Conservation (phyloP, 1,140 invertebrate species). For the Microvelia longipes region DNA sequence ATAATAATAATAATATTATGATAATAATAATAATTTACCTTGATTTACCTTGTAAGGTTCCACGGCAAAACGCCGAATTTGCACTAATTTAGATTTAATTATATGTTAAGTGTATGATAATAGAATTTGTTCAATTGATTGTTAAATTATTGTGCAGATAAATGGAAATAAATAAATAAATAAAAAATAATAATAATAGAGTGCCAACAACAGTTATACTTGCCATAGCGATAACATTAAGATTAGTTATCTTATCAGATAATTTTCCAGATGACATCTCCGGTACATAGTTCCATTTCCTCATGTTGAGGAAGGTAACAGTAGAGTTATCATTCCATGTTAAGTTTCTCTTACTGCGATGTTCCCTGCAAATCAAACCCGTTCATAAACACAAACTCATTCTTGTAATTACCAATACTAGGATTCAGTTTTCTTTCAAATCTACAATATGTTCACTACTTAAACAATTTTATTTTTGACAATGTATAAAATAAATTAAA, state of each 20-base stretch:
- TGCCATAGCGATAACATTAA: constrained; percentile 70
- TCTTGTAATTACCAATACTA: not conserved
- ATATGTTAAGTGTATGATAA: too few relatives aligned
- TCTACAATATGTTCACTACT: too few relatives aligned
- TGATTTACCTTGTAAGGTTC: too few relatives aligned
- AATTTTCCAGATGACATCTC: constrained; percentile 54
- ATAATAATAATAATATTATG: too few relatives aligned
- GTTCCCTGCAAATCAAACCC: constrained; percentile 42
- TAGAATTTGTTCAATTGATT: too few relatives aligned
- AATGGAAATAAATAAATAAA: too few relatives aligned
- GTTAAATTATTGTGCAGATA: too few relatives aligned
- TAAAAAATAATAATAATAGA: not conserved
- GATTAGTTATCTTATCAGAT: constrained; percentile 53
- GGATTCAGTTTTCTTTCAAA: too few relatives aligned
- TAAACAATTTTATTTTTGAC: too few relatives aligned
- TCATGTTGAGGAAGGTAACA: constrained; percentile 56
- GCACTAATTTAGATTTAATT: too few relatives aligned
- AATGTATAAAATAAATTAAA: too few relatives aligned
- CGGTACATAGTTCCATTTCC: constrained; percentile 58
- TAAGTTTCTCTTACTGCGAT: constrained; percentile 50
- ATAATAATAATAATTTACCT: not conserved
- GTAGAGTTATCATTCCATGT: constrained; percentile 53
- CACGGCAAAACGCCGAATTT: too few relatives aligned
- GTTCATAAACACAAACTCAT: not conserved
- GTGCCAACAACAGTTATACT: constrained; percentile 24